Evolutionary conservation across 2,797 vertebrate species (phyloP), one percentile per base, ranked within the genome.

Genomic region (Sardinella longiceps): DNA sequence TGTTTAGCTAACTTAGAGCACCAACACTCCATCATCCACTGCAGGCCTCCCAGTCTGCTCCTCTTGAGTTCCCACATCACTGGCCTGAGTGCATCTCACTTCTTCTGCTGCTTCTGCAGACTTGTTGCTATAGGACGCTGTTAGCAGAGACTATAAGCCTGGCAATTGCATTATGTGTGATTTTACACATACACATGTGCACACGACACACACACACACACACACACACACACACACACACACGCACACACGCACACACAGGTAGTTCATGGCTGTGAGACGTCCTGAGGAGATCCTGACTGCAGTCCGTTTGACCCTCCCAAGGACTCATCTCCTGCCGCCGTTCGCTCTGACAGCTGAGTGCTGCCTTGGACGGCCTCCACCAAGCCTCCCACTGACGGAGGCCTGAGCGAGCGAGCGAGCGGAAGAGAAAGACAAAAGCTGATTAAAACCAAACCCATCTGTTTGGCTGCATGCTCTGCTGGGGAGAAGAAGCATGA

Each of bases 401-500:
- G 70, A 77, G 33, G 18, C 30, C 39, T n/a, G n/a, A n/a, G n/a
- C n/a, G n/a, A n/a, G n/a, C n/a, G n/a, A n/a, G n/a, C n/a, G 33
- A 23, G 33, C 15, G 5, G 37, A 77, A 43, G 70, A 77, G 70
- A 37, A 43, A 77, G 70, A 77, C 70, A 77, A 77, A 77, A 77
- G 70, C 70, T 77, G 70, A 77, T 77, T 77, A 77, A 77, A 77
- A 77, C 70, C 70, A 77, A 77, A 77, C 70, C 70, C 70, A 77
- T 77, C 70, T 77, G 70, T 77, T 77, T 77, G 70, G 70, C 70
- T 43, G 70, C 33, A n/a, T 48, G 46, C 46, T 48, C 46, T 48
- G 70, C 70, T 77, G 20, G 70, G 70, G 33, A 77, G 70, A 77
- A 77, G 37, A 77, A 43, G 70, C 70, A 20, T 77, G 70, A 77